phyloP scores from a whole-genome alignment of 2,113 vertebrate genomes.

The Verasper variegatus region DNA sequence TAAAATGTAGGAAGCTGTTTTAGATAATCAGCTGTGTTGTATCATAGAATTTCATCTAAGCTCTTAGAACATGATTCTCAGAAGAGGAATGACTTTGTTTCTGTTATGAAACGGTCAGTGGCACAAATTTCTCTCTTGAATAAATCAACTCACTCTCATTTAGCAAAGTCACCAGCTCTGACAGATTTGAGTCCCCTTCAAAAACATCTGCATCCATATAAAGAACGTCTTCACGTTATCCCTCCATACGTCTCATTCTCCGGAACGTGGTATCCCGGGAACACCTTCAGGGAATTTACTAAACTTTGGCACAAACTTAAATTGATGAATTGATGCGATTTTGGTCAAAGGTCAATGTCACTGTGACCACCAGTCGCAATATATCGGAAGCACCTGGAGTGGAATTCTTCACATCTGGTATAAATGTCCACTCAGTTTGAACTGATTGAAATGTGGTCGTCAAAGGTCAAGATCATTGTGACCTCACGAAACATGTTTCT shows the following conservation, averaged over 20 bases:
- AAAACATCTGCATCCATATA: not conserved
- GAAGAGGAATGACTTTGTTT: too few species aligned
- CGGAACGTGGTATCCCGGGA: not conserved
- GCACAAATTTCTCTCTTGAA: too few species aligned
- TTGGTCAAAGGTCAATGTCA: not conserved
- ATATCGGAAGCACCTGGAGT: not conserved
- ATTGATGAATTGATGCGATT: not conserved
- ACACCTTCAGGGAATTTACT: not conserved
- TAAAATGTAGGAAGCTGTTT: not conserved
- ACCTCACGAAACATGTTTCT: not conserved
- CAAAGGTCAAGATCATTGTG: not conserved
- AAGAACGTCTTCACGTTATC: not conserved
- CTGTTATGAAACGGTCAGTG: too few species aligned
- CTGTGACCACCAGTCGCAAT: not conserved
- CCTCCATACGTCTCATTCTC: not conserved
- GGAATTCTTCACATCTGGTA: not conserved
- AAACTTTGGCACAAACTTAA: not conserved
- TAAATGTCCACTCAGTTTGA: not conserved
- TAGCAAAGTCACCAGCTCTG: not conserved
- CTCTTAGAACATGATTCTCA: too few species aligned
- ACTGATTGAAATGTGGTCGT: not conserved
- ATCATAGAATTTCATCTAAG: too few species aligned
- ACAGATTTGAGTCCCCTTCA: not conserved
- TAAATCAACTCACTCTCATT: not conserved
- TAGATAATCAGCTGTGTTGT: not conserved